A percentile compares a stretch with the other conserved stretches of the same genome.
Conservation (phyloP, 2,888 invertebrate genomes). For the Hirtodrosophila confusa region DNA sequence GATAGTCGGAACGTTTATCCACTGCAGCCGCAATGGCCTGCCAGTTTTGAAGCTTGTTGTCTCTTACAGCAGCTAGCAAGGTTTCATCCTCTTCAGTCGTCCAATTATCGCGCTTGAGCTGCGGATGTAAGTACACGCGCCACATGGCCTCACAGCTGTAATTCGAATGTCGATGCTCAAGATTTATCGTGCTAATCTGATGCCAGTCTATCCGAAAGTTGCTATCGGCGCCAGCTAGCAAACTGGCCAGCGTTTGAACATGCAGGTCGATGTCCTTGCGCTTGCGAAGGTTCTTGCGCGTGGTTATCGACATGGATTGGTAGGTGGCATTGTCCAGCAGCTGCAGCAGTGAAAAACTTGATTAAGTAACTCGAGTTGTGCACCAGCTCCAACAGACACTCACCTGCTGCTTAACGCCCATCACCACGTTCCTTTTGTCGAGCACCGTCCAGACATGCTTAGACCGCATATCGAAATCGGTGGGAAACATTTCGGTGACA, state of each 20-base stretch:
- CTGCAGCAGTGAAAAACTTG: conserved; percentile 25
- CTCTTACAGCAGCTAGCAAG: conserved; percentile 82
- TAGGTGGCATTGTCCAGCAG: conserved; percentile 49
- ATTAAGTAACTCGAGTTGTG: background rate
- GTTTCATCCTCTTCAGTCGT: conserved; percentile 85
- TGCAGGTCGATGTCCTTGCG: conserved; percentile 45
- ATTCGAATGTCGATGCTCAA: conserved; percentile 86
- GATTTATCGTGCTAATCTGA: conserved; percentile 73
- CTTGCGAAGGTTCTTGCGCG: background rate
- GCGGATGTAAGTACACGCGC: conserved; percentile 89
- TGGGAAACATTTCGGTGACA: conserved; percentile 83
- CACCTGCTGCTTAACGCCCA: conserved; percentile 85
- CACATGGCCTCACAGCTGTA: conserved; percentile 89
- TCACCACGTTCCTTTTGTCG: conserved; percentile 86
- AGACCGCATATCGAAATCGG: conserved; percentile 83
- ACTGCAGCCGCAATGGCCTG: conserved; percentile 86
- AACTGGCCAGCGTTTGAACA: conserved; percentile 46
- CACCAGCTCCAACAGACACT: background rate
- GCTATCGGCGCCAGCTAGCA: conserved; percentile 51
- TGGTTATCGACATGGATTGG: background rate
- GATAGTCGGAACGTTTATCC: conserved; percentile 87
- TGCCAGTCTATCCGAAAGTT: conserved; percentile 82
- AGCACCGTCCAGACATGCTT: conserved; percentile 86
- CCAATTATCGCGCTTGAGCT: conserved; percentile 87
- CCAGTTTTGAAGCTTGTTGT: conserved; percentile 87